A percentile compares a stretch with the other conserved stretches of the same genome.
phyloP scores from a whole-genome alignment of 1,140 invertebrate genomes.

The Bombus waltoni region DNA sequence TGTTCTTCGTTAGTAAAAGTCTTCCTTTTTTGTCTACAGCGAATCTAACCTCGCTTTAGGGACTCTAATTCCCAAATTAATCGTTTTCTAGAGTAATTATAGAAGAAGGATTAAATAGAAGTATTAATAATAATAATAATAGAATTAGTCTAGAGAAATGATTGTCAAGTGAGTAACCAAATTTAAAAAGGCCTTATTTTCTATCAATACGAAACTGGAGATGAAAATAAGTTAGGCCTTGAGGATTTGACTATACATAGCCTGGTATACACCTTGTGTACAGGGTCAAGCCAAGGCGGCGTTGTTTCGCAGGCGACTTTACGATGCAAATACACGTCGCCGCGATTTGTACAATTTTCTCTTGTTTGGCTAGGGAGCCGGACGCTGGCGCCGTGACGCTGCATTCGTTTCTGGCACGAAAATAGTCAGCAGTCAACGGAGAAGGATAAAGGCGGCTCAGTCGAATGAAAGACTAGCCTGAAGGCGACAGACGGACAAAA shows the following conservation, averaged over 20 bases:
- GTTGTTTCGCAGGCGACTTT: not conserved
- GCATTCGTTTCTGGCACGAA: slow-evolving; percentile 32
- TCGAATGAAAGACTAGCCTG: slow-evolving; percentile 16
- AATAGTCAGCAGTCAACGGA: slow-evolving; percentile 35
- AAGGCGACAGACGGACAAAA: slow-evolving; percentile 29
- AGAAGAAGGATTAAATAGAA: too few species aligned
- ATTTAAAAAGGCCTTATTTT: not conserved
- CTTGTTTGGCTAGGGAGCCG: not conserved
- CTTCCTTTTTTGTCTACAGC: not conserved
- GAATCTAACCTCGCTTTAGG: not conserved
- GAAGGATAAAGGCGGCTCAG: slow-evolving; percentile 22
- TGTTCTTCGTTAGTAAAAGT: not conserved
- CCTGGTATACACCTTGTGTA: not conserved
- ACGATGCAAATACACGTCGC: not conserved
- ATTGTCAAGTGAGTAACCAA: not conserved
- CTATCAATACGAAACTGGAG: not conserved
- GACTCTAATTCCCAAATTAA: not conserved
- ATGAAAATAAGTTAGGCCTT: not conserved
- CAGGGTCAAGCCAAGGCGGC: slow-evolving; percentile 2
- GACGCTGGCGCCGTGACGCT: slow-evolving; percentile 21
- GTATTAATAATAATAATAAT: too few species aligned
- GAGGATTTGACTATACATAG: not conserved
- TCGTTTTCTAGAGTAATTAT: not conserved
- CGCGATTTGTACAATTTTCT: not conserved
- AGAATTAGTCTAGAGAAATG: not conserved